Base-by-base conservation (phyloP, 2,113 vertebrate species). In the Zapornia atra region DNA sequence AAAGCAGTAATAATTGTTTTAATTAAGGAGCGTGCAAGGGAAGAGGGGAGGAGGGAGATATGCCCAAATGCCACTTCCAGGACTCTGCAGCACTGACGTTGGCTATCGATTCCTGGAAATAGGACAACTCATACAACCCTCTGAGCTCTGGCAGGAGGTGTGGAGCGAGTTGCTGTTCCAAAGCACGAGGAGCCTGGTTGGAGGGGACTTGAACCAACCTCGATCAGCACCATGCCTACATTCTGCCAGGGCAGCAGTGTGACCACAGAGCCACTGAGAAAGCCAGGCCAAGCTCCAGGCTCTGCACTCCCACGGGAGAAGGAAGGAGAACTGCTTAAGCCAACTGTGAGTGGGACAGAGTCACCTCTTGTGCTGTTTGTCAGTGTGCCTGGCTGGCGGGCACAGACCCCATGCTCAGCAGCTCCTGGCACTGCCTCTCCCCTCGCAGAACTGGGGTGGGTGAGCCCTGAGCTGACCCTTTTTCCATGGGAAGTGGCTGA, bases 391-490 rank as follows among this genome's bases (percentile, higher is more conserved):
- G 60, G 57, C 1, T 25, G 68, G n/a, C 26, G 54, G 20, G 31
- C 5, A 1, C 3, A 0, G 14, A 65, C 44, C n/a, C 51, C 20
- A 22, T 48, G 5, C 28, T 2, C 33, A 25, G 66, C 64, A 22
- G 77, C 42, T 77, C 64, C 57, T 29, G 50, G 70, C 57, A 28
- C 22, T 4, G 19, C 33, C 56, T 54, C 31, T 40, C 44, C 68
- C 61, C 17, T 28, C 1, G 2, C 28, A 10, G 28, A 26, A 53
- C 3, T 14, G 50, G 2, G 31, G 33, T 12, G 5, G 6, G 0
- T 15, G 51, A 77, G 84, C 48, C 69, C 77, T 17, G 69, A 83
- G 69, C 50, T 89, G 81, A 69, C 68, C 64, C 24, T 28, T 54
- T 25, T 20, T 15, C 57, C 36, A 7, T 8, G 29, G 4, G 38